Evolutionary conservation across 2,888 invertebrate genomes (phyloP).

Genomic region (Heterodera filipjevi): DNA sequence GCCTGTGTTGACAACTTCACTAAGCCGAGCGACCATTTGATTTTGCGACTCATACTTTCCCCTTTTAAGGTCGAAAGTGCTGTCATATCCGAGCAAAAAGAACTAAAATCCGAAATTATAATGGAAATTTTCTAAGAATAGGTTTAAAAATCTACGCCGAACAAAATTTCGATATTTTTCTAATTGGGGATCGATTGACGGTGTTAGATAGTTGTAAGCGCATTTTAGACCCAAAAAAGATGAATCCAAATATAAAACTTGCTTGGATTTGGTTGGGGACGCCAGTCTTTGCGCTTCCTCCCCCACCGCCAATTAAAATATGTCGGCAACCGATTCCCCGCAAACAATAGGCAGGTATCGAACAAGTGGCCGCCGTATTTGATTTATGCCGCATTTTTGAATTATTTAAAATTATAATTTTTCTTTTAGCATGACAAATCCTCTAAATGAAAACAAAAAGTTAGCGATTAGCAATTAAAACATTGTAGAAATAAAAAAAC

Average conservation of each 20-base stretch:
- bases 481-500: too few relatives aligned
- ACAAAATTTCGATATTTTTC: neutral
- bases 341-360: constrained; percentile 55
- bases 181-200: too few relatives aligned
- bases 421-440: too few relatives aligned
- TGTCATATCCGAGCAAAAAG: constrained; percentile 45
- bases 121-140: neutral
- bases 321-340: constrained; percentile 57
- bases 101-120: constrained; percentile 36
- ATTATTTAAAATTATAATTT: neutral
- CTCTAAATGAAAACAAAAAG: too few relatives aligned
- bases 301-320: constrained; percentile 93
- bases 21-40: constrained; percentile 17
- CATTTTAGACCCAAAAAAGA: too few relatives aligned
- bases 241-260: too few relatives aligned
- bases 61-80: constrained; percentile 16
- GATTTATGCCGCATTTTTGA: too few relatives aligned
- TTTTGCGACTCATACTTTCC: neutral
- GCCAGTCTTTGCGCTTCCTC: constrained; percentile 93
- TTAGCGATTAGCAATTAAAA: too few relatives aligned
- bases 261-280: constrained; percentile 88
- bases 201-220: too few relatives aligned
- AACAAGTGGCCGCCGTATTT: constrained; percentile 21
- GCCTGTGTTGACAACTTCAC: constrained; percentile 47
- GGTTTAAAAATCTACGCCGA: too few relatives aligned